Base-by-base conservation (phyloP, 2,797 vertebrate species). In the Acipenser oxyrinchus region DNA sequence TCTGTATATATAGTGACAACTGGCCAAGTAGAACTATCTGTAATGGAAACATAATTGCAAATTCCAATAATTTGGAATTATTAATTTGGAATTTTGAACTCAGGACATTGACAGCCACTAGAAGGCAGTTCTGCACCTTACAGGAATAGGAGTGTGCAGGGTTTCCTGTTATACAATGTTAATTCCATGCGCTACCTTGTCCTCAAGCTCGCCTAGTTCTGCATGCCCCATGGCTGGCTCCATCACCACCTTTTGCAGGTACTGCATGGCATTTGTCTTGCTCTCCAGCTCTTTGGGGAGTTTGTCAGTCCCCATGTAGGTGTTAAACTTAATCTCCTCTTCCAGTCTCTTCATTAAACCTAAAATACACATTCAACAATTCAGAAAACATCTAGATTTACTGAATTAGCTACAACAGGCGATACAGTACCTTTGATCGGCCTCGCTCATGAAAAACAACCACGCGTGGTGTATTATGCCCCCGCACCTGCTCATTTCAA, bases 271-370 rank as follows among this genome's bases (percentile, higher is more conserved):
- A 8, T 82, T 88, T 72, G 89, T 91, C 82, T 92, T 93, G 10
- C 76, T 88, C 74, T 95, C 93, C 78, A 98, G 76, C 80, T 99
- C 96, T 79, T 90, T 91, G 48, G 95, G 94, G 62, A 95, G 82
- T 78, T 98, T 99, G 79, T 97, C 95, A 68, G 89, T 88, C 65
- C 91, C 92, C 83, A 99, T 92, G 73, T 98, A 99, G 18, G 92
- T 89, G 82, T 94, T 97, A 81, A 96, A 93, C 84, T 96, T 96
- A 65, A 93, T 91, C 83, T 99, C 95, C 76, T 96, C 94, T 75
- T 98, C 94, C 8, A 99, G 87, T 75, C 93, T 91, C 84, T 93
- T 97, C 90, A 95, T 90, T 80, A 99, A 83, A 76, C 90, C 96
- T 99, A 76, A 69, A 61, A 68, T 1, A 70, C 8, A 71, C 11